Evolutionary conservation across 1,140 invertebrate species (phyloP).

Genomic region (Hycleus phaleratus): DNA sequence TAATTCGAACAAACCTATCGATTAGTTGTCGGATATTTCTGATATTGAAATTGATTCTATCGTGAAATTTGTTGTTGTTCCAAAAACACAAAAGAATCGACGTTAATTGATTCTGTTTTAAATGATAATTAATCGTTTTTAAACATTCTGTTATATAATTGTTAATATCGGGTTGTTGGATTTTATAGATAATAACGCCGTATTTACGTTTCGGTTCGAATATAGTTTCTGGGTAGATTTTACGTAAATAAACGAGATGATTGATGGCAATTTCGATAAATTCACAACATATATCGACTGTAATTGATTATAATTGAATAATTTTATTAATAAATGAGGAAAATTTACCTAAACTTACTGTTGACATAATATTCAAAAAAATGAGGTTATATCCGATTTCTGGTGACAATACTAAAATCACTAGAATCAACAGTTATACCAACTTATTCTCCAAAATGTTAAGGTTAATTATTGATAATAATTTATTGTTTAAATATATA

Average conservation of each 20-base stretch:
- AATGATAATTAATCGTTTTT: conserved; percentile 30
- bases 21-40: not conserved
- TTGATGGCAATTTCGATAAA: conserved; percentile 50
- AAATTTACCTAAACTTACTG: no score
- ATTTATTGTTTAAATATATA: no score
- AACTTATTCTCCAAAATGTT: no score
- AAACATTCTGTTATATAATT: conserved; percentile 47
- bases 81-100: conserved; percentile 23
- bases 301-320: conserved; percentile 7
- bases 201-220: conserved; percentile 48
- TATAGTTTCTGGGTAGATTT: conserved; percentile 49
- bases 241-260: conserved; percentile 44
- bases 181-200: conserved; percentile 43
- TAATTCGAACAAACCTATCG: not conserved
- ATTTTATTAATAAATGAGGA: not conserved
- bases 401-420: no score
- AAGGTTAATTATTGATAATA: no score
- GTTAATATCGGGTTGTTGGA: conserved; percentile 47
- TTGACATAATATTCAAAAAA: no score
- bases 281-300: conserved; percentile 37
- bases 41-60: conserved; percentile 25
- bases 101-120: conserved; percentile 23
- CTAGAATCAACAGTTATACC: no score
- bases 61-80: conserved; percentile 13
- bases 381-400: no score